phyloP scores from a whole-genome alignment of 2,888 invertebrate species.

The Baronia brevicornis region DNA sequence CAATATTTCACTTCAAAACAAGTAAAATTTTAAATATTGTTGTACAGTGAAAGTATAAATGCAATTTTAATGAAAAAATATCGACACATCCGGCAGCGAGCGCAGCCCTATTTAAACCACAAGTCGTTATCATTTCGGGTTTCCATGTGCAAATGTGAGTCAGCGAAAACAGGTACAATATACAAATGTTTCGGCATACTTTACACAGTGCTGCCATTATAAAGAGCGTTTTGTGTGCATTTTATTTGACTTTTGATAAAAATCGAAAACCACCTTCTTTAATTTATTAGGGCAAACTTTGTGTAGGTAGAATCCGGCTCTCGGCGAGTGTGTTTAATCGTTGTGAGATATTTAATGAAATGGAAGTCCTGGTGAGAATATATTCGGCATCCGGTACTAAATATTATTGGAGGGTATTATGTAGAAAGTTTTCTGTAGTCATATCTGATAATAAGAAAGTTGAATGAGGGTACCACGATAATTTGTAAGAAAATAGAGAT shows the following conservation, averaged over 20 bases:
- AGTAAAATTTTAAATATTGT: no score
- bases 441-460: no score
- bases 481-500: no score
- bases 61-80: constrained; percentile 11
- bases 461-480: no score
- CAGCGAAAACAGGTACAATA: constrained; percentile 22
- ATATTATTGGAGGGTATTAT: no score
- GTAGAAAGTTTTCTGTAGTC: no score
- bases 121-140: constrained; percentile 41
- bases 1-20: no score
- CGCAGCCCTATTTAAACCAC: constrained; percentile 33
- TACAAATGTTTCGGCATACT: constrained; percentile 11
- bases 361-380: no score
- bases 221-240: background rate
- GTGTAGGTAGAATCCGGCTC: no score
- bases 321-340: no score
- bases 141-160: constrained; percentile 37
- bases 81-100: constrained; percentile 6
- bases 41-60: constrained; percentile 2
- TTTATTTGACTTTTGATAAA: constrained; percentile 4
- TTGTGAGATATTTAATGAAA: no score
- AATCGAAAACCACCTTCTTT: constrained; percentile 7
- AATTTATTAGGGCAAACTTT: constrained; percentile 1
- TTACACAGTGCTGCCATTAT: constrained; percentile 2
- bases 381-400: no score